phyloP scores from a whole-genome alignment of 1,140 invertebrate genomes.

The Cyclina sinensis region DNA sequence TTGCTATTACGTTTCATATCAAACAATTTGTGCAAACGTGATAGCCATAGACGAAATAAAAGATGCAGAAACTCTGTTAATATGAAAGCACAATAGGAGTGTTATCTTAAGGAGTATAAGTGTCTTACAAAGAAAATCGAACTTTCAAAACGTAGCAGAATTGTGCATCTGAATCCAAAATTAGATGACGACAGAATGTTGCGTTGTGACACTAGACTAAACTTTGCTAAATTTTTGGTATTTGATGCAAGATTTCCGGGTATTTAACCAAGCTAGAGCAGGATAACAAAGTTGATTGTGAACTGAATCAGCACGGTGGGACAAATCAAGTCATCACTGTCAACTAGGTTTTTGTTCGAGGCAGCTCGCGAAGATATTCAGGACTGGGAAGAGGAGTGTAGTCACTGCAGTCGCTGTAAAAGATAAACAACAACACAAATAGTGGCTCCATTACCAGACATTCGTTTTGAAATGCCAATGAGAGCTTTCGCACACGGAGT shows the following conservation, averaged over 20 bases:
- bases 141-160: not conserved
- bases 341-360: conserved; percentile 46
- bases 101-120: not conserved
- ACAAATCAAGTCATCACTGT: not conserved
- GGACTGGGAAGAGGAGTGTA: conserved; percentile 42
- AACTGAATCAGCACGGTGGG: conserved; percentile 2
- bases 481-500: conserved; percentile 47
- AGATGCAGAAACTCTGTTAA: conserved; percentile 3
- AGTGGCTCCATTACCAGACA: too few species aligned
- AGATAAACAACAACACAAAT: conserved; percentile 7
- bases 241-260: conserved; percentile 46
- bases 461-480: too few species aligned
- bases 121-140: too few species aligned
- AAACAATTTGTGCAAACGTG: too few species aligned
- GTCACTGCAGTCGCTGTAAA: conserved; percentile 39
- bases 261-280: not conserved
- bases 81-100: too few species aligned
- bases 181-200: conserved; percentile 44
- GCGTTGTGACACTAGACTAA: conserved; percentile 14
- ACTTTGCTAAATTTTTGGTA: not conserved
- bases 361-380: conserved; percentile 46
- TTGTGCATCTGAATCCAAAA: conserved; percentile 27
- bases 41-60: not conserved
- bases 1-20: not conserved
- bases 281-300: conserved; percentile 32